Conservation (phyloP, 2,888 invertebrate genomes). For the Hecatera dysodea region DNA sequence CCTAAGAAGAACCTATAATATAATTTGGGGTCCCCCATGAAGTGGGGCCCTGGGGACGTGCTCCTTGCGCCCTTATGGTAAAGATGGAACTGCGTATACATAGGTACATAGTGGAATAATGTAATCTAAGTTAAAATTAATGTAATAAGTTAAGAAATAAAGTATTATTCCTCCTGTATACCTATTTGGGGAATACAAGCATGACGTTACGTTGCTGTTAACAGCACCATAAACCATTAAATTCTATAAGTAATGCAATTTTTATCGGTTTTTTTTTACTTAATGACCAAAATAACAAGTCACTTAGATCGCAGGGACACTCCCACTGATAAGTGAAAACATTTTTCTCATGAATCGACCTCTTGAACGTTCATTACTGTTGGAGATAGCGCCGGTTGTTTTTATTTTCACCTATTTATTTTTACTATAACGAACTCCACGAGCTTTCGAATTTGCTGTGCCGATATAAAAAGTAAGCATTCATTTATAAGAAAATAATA, state of each 20-base stretch:
- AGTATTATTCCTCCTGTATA: too few relatives aligned
- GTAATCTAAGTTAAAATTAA: too few relatives aligned
- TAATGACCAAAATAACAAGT: constrained; percentile 56
- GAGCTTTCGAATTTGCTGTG: constrained; percentile 11
- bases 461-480: background rate
- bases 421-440: constrained; percentile 3
- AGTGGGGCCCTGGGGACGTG: too few relatives aligned
- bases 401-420: constrained; percentile 28
- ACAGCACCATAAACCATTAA: constrained; percentile 18
- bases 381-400: constrained; percentile 30
- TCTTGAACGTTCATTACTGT: constrained; percentile 36
- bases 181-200: background rate
- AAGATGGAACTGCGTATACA: too few relatives aligned
- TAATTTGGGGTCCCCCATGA: too few relatives aligned
- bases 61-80: too few relatives aligned
- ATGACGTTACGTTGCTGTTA: background rate
- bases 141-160: too few relatives aligned
- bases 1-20: too few relatives aligned
- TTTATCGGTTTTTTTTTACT: constrained; percentile 40
- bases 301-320: constrained; percentile 35
- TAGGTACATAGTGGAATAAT: too few relatives aligned
- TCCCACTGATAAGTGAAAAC: constrained; percentile 50
- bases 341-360: constrained; percentile 53
- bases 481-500: background rate
- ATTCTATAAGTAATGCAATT: constrained; percentile 22